A percentile compares a stretch with the other conserved stretches of the same genome.
These are phyloP conservation scores for Drosophila dives DNA, from an alignment of 2,888 invertebrate genomes.

Conservation along the genomic window DNA sequence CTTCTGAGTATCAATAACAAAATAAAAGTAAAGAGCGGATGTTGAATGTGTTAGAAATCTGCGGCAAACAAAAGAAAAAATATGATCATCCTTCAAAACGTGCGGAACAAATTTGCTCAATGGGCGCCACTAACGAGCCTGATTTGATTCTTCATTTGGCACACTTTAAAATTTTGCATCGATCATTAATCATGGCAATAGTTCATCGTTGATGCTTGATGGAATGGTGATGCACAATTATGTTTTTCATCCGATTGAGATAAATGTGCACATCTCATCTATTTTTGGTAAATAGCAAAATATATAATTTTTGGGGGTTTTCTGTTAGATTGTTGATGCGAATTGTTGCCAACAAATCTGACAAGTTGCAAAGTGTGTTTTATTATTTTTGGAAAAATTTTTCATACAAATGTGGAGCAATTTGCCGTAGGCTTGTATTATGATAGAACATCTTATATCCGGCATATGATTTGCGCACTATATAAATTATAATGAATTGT, in stretches of 20 bases:
- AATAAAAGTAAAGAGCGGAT: not conserved
- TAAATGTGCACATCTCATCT: constrained; percentile 10
- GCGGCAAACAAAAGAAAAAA: not conserved
- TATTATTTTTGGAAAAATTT: not conserved
- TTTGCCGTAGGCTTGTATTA: not conserved
- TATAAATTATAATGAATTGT: constrained; percentile 51
- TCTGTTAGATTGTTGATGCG: constrained; percentile 11
- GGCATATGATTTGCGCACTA: constrained; percentile 64
- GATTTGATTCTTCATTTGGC: constrained; percentile 46
- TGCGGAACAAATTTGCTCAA: constrained; percentile 63
- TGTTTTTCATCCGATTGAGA: constrained; percentile 26
- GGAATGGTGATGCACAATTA: constrained; percentile 15
- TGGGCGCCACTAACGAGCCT: constrained; percentile 65
- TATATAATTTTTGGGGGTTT: not conserved
- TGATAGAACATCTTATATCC: constrained; percentile 47
- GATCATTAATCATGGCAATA: constrained; percentile 51
- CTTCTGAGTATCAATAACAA: constrained; percentile 43
- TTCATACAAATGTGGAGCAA: not conserved
- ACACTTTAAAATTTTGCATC: constrained; percentile 35
- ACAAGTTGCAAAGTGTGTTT: not conserved
- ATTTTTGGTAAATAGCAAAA: not conserved
- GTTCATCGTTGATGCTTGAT: constrained; percentile 8
- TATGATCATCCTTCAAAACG: constrained; percentile 60
- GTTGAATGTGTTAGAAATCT: not conserved
- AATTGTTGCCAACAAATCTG: constrained; percentile 9